Percentiles rank a stretch among this genome's conserved stretches.
Conservation (phyloP, 2,113 vertebrate species). For the Acrocephalus arundinaceus region DNA sequence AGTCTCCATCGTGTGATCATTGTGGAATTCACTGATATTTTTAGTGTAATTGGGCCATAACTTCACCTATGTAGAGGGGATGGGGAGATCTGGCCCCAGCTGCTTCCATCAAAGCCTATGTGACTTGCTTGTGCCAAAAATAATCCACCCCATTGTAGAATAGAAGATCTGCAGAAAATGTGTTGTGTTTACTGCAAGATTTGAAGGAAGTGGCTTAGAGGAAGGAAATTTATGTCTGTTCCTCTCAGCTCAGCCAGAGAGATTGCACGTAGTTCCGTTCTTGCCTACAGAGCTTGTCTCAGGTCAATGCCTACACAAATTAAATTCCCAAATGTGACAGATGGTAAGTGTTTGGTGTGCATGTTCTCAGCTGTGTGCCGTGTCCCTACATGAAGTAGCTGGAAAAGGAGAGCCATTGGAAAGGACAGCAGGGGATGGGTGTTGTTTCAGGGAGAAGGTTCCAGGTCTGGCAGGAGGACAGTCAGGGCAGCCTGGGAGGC, state of each 20-base stretch:
- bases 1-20: not conserved
- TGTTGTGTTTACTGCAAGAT: not conserved
- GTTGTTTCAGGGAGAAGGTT: not conserved
- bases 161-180: not conserved
- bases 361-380: not conserved
- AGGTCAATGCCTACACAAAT: constrained; percentile 33
- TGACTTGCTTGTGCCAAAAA: not conserved
- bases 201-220: not conserved
- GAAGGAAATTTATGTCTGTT: not conserved
- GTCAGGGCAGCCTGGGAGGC: not conserved
- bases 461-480: not conserved
- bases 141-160: not conserved
- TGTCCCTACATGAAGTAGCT: not conserved
- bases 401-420: not conserved
- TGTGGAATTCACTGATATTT: not conserved
- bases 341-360: constrained; percentile 14
- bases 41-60: not conserved
- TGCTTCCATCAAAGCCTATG: not conserved
- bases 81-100: not conserved
- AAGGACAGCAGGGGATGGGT: not conserved
- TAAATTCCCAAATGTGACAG: constrained; percentile 27
- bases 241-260: not conserved
- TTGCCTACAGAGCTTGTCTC: constrained; percentile 44
- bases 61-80: not conserved
- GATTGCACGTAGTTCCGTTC: not conserved